Conservation (phyloP, 2,888 invertebrate species). For the Laothoe populi region DNA sequence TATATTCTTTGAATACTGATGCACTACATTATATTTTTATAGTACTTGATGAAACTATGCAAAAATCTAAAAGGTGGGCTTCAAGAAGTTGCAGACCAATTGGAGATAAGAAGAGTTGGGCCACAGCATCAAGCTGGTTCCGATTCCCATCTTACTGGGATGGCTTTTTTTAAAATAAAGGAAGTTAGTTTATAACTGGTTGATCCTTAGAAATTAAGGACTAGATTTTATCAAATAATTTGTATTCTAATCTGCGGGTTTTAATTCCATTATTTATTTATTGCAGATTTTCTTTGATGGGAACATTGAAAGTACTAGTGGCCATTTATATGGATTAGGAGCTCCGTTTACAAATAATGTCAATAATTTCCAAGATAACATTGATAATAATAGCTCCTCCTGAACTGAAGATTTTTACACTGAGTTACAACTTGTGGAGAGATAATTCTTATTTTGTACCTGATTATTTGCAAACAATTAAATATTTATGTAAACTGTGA, state of each 20-base stretch:
- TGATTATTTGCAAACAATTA: slow-evolving; percentile 37
- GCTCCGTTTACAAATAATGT: slow-evolving; percentile 93
- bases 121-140: slow-evolving; percentile 99
- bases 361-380: slow-evolving; percentile 87
- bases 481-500: slow-evolving; percentile 41
- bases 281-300: slow-evolving; percentile 98
- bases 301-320: slow-evolving; percentile 98
- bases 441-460: slow-evolving; percentile 39
- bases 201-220: not conserved
- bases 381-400: slow-evolving; percentile 87
- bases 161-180: slow-evolving; percentile 99
- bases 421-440: slow-evolving; percentile 47
- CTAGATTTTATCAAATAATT: not conserved
- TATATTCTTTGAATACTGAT: too few relatives aligned
- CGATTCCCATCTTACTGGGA: slow-evolving; percentile 98
- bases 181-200: slow-evolving; percentile 87
- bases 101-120: slow-evolving; percentile 96
- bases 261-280: slow-evolving; percentile 3
- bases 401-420: slow-evolving; percentile 47
- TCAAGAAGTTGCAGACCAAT: slow-evolving; percentile 98
- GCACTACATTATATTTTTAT: slow-evolving; percentile 37
- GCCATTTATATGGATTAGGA: slow-evolving; percentile 97
- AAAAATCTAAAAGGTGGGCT: slow-evolving; percentile 99
- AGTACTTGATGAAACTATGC: slow-evolving; percentile 99
- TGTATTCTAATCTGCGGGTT: not conserved